phyloP scores from a whole-genome alignment of 1,140 invertebrate species.

The Anastrepha ludens region DNA sequence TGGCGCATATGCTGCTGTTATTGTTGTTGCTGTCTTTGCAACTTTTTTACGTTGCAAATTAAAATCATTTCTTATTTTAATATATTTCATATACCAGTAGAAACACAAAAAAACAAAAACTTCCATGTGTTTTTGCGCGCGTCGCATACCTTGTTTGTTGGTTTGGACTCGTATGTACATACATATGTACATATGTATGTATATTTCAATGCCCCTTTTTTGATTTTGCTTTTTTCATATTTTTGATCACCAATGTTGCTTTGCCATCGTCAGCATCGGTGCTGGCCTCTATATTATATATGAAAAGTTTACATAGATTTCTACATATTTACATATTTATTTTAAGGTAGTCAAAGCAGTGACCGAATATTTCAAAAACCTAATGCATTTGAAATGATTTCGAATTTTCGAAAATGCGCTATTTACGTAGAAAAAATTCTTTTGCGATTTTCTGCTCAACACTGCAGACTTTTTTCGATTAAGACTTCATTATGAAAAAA shows the following conservation, averaged over 20 bases:
- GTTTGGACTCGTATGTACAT: too few relatives aligned
- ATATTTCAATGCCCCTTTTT: background rate
- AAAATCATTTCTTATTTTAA: conserved; percentile 35
- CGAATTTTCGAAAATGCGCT: conserved; percentile 21
- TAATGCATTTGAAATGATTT: conserved; percentile 26
- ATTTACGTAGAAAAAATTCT: background rate
- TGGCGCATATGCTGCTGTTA: background rate
- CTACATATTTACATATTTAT: background rate
- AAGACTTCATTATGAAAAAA: background rate
- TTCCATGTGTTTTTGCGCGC: conserved; percentile 35
- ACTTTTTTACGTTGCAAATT: conserved; percentile 31
- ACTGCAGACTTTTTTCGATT: background rate
- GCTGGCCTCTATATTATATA: background rate
- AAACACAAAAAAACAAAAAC: conserved; percentile 15
- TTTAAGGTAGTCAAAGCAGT: background rate
- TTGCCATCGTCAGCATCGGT: conserved; percentile 22
- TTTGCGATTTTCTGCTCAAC: background rate
- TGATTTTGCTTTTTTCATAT: background rate
- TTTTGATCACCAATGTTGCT: background rate
- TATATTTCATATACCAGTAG: background rate
- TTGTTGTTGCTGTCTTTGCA: background rate
- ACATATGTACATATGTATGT: background rate
- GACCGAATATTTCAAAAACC: background rate
- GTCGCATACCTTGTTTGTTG: background rate
- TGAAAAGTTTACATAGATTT: background rate